phyloP scores from a whole-genome alignment of 2,888 invertebrate genomes.

The Cataglyphis livida region DNA sequence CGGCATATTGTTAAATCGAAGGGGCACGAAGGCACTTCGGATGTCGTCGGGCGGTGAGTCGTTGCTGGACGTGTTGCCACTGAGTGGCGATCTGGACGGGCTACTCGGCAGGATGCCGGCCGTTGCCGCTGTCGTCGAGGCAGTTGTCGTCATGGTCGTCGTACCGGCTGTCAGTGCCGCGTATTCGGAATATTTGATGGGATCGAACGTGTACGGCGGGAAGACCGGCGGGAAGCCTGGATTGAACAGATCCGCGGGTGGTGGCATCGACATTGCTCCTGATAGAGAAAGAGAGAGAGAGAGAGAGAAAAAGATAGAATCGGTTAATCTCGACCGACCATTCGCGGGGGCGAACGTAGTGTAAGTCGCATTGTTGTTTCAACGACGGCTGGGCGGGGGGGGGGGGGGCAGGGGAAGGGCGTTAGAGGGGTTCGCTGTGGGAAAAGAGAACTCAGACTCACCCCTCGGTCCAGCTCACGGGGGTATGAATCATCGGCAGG shows the following conservation, averaged over 20 bases:
- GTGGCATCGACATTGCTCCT: conserved; percentile 82
- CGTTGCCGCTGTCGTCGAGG: conserved; percentile 64
- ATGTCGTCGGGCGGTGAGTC: conserved; percentile 81
- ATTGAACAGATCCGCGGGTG: conserved; percentile 80
- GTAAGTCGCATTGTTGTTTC: conserved; percentile 80
- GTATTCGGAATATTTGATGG: conserved; percentile 75
- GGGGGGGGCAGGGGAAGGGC: conserved; percentile 53
- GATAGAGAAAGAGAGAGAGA: conserved; percentile 81
- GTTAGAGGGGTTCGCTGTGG: conserved; percentile 76
- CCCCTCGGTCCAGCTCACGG: conserved; percentile 80
- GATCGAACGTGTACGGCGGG: conserved; percentile 80
- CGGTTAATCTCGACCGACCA: conserved; percentile 42
- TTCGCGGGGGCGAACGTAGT: conserved; percentile 53
- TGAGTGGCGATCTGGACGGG: conserved; percentile 78
- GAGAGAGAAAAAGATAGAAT: neutral
- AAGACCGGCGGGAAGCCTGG: conserved; percentile 80
- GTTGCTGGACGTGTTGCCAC: conserved; percentile 81
- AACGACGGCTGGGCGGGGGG: conserved; percentile 56
- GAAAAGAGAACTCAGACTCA: conserved; percentile 79
- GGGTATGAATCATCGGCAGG: conserved; percentile 82
- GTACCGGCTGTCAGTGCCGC: conserved; percentile 50
- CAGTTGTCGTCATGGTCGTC: conserved; percentile 64
- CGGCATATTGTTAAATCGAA: conserved; percentile 77
- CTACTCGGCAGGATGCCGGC: conserved; percentile 65
- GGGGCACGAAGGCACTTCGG: conserved; percentile 84